Evolutionary conservation across 1,140 invertebrate genomes (phyloP).

Genomic region (Drosophila watanabei): DNA sequence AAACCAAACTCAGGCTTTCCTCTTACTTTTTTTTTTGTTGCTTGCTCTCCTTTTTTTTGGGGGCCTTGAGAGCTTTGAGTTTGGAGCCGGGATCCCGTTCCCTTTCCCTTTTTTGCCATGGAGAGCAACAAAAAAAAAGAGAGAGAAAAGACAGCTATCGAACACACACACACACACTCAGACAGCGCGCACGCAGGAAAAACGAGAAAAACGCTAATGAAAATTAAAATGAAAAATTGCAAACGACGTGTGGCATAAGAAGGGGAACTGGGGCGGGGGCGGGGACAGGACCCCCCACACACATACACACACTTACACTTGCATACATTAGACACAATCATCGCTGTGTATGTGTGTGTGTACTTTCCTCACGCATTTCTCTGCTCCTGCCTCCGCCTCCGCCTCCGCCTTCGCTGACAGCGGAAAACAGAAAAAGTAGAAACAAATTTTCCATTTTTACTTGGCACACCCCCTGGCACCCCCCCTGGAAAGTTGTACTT

Average conservation of each 20-base stretch:
- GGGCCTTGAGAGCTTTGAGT: conserved; percentile 12
- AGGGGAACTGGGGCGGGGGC: neutral
- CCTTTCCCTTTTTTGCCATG: conserved; percentile 5
- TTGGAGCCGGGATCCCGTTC: neutral
- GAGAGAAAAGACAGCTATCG: conserved; percentile 49
- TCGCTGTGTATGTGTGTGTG: conserved; percentile 32
- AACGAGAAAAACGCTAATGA: conserved; percentile 85
- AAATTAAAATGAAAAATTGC: conserved; percentile 86
- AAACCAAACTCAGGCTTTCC: conserved; percentile 11
- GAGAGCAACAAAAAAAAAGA: conserved; percentile 8
- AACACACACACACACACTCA: conserved; percentile 41
- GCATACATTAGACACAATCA: conserved; percentile 70
- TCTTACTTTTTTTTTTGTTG: conserved; percentile 8
- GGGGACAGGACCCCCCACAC: conserved; percentile 8
- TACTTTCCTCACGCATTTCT: conserved; percentile 43
- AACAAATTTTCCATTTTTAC: conserved; percentile 81
- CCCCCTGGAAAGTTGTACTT: conserved; percentile 35
- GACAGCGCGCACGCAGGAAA: conserved; percentile 46
- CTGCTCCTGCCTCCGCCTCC: neutral
- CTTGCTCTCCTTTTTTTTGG: conserved; percentile 2
- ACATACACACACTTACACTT: conserved; percentile 29
- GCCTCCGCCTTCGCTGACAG: conserved; percentile 13
- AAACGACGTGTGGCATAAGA: conserved; percentile 74
- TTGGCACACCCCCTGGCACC: conserved; percentile 27
- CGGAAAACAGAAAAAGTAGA: conserved; percentile 51